Conservation (phyloP, 2,888 invertebrate species). For the Trisateles emortualis region DNA sequence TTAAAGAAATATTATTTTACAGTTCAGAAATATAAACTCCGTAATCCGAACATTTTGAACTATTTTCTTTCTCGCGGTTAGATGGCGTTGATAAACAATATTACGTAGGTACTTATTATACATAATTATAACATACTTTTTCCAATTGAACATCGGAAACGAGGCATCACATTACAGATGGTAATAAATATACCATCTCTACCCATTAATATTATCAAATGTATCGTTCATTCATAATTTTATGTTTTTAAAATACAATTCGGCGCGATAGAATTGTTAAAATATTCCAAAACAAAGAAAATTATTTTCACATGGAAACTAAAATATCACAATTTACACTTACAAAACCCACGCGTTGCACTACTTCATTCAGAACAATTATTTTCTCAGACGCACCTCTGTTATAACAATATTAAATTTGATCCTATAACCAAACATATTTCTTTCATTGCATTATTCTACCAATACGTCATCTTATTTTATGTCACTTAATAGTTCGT, state of each 20-base stretch:
- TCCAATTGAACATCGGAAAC: too few relatives aligned
- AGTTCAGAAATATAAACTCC: too few relatives aligned
- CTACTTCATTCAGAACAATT: background rate
- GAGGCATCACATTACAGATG: too few relatives aligned
- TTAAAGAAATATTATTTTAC: too few relatives aligned
- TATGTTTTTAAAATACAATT: background rate
- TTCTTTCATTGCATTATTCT: background rate
- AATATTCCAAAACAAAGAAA: constrained; percentile 5
- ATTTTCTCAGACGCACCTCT: background rate
- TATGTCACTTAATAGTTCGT: too few relatives aligned
- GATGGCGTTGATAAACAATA: background rate
- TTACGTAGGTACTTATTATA: too few relatives aligned
- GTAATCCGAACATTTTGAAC: too few relatives aligned
- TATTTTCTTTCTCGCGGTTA: background rate
- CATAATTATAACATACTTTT: too few relatives aligned
- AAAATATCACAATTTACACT: background rate
- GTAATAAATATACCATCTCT: too few relatives aligned
- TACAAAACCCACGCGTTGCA: background rate
- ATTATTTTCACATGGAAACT: constrained; percentile 4
- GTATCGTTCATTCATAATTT: too few relatives aligned
- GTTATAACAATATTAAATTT: background rate
- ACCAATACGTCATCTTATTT: too few relatives aligned
- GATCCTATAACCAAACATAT: background rate
- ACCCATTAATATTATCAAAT: too few relatives aligned
- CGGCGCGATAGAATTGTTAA: background rate